phyloP scores from a whole-genome alignment of 2,888 invertebrate genomes.

The Xiphydria camelus region DNA sequence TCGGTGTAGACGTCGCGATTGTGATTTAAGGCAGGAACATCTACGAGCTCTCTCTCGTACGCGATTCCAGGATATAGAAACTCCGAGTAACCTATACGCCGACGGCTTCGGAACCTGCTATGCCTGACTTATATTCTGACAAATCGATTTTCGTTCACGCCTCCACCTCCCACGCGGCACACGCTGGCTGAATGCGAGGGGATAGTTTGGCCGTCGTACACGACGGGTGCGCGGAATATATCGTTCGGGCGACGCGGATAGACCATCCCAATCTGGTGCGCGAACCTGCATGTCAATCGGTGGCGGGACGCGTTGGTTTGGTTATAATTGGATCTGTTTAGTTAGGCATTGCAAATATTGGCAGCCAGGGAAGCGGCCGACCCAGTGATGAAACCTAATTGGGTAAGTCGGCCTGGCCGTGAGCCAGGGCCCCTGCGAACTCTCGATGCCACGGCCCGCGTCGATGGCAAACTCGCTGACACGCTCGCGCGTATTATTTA shows the following conservation, averaged over 20 bases:
- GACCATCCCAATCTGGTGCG: slow-evolving; percentile 28
- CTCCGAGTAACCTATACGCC: too few species aligned
- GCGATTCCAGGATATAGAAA: too few species aligned
- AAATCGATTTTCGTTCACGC: too few species aligned
- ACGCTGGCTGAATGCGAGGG: slow-evolving; percentile 9
- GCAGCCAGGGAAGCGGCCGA: slow-evolving; percentile 50
- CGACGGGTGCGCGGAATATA: slow-evolving; percentile 16
- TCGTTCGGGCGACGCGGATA: slow-evolving; percentile 27
- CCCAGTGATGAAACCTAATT: slow-evolving; percentile 56
- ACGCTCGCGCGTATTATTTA: too few species aligned
- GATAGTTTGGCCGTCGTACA: slow-evolving; percentile 11
- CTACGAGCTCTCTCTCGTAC: too few species aligned
- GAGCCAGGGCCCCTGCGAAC: slow-evolving; percentile 33
- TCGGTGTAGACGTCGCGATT: too few species aligned
- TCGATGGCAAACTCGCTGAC: too few species aligned
- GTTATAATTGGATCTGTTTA: slow-evolving; percentile 51
- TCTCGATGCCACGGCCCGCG: too few species aligned
- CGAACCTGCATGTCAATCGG: slow-evolving; percentile 33
- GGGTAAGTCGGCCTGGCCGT: slow-evolving; percentile 55
- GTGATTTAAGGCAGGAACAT: too few species aligned
- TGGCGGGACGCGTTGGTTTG: slow-evolving; percentile 39
- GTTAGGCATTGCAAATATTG: slow-evolving; percentile 55
- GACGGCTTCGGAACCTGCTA: too few species aligned
- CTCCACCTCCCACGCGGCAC: too few species aligned
- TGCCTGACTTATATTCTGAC: too few species aligned